phyloP scores from a whole-genome alignment of 2,113 vertebrate genomes.

The Daboia siamensis region DNA sequence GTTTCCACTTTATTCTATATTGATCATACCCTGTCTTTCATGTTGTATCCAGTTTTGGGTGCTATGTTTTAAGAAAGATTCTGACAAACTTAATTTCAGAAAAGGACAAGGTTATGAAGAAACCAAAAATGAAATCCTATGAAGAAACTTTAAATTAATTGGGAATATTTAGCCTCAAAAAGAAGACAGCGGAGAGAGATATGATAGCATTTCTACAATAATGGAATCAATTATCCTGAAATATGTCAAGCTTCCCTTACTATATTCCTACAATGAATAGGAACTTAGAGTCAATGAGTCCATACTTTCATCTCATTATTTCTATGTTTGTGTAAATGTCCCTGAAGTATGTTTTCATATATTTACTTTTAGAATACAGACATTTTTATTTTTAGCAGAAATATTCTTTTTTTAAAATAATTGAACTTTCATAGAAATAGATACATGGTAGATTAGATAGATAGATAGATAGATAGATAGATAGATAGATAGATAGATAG shows the following conservation, averaged over 20 bases:
- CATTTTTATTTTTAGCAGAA: too few species aligned
- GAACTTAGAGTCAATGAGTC: background rate
- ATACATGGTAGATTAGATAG: too few species aligned
- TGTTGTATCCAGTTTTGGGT: background rate
- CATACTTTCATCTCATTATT: background rate
- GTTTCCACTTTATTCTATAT: background rate
- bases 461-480: too few species aligned
- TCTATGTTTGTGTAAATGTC: background rate
- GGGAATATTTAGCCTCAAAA: background rate
- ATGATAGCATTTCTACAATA: background rate
- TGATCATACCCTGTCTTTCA: background rate
- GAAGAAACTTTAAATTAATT: background rate
- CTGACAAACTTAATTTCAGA: background rate
- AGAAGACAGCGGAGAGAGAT: background rate
- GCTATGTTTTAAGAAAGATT: background rate
- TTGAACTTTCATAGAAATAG: background rate
- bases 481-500: too few species aligned
- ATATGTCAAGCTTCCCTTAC: background rate
- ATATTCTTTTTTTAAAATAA: background rate
- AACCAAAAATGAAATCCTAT: background rate
- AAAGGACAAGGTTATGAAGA: background rate
- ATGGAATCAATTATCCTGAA: background rate
- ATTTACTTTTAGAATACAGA: background rate
- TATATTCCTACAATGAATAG: background rate
- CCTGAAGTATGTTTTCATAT: background rate